Evolutionary conservation across 2,888 invertebrate genomes (phyloP), one percentile per base, ranked within the genome.

Genomic region (Chloroclysta siterata): DNA sequence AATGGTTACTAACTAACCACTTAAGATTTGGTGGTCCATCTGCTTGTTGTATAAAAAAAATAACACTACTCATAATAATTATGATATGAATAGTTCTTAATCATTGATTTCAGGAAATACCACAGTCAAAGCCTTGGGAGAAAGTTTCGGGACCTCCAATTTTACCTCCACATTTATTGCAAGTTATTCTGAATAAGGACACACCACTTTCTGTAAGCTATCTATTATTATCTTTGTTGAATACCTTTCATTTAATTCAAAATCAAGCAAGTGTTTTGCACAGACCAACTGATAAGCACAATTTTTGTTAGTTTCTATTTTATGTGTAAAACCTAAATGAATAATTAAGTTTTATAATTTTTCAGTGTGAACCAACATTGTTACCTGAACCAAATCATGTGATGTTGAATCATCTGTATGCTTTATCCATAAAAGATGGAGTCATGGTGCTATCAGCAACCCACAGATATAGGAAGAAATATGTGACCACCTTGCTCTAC

Each of bases 321-420:
- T 3, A 33, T 6, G 33, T 5, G 8, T 8, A 33, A 33, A 33
- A 8, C 8, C 4, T 33, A 6, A 11, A 1, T 39, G 11, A 39
- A 39, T 11, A 11, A 39, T 39, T 0, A 39, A 11, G 0, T 39
- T 39, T 11, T 11, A 2, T 68, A 63, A 64, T 60, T 65, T 60
- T 95, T 95, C 90, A 99, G 97, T 99, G 99, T 92, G 99, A 99
- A 88, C 99, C 99, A 54, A 99, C 99, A 53, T 94, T 99, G 76
- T 93, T 99, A 76, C 99, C 99, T n/a, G 99, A 99, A 93, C 99
- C 99, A 54, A 99, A 99, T 88, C 99, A 99, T 86, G 99, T 99
- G 29, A 99, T 99, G 99, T 94, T 99, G 81, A 99, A 99, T 90
- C 99, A 99, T 89, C 94, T 99, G 60, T 99, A 99, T 89, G 99